Evolutionary conservation across 2,888 invertebrate genomes (phyloP).

Genomic region (Hypsopygia costalis): DNA sequence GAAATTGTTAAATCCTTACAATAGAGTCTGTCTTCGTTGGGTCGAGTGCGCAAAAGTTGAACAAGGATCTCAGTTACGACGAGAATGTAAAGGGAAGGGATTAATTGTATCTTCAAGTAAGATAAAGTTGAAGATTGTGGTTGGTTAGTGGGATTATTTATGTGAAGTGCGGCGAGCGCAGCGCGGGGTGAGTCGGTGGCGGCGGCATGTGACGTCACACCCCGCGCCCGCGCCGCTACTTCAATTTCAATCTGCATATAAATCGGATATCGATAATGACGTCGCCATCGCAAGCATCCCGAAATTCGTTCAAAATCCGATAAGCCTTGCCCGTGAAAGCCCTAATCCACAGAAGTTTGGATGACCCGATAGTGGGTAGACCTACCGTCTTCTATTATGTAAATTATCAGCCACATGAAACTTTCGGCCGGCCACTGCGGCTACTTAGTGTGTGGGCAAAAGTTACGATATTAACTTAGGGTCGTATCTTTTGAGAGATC

Average conservation of each 20-base stretch:
- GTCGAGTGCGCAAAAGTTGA: slow-evolving; percentile 72
- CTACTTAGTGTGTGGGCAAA: slow-evolving; percentile 64
- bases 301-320: slow-evolving; percentile 76
- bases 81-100: slow-evolving; percentile 55
- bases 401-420: slow-evolving; percentile 76
- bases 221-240: slow-evolving; percentile 44
- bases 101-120: slow-evolving; percentile 59
- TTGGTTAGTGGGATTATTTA: slow-evolving; percentile 49
- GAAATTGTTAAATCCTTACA: slow-evolving; percentile 75
- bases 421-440: slow-evolving; percentile 64
- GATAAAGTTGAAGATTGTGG: slow-evolving; percentile 51
- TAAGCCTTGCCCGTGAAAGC: slow-evolving; percentile 73
- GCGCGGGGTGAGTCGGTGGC: slow-evolving; percentile 20
- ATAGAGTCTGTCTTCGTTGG: slow-evolving; percentile 70
- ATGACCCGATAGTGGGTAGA: slow-evolving; percentile 75
- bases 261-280: slow-evolving; percentile 79
- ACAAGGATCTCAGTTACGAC: slow-evolving; percentile 58
- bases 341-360: slow-evolving; percentile 75
- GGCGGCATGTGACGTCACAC: slow-evolving; percentile 43
- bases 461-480: slow-evolving; percentile 68
- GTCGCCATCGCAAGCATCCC: slow-evolving; percentile 72
- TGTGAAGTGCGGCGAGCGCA: slow-evolving; percentile 32
- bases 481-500: slow-evolving; percentile 53
- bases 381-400: slow-evolving; percentile 77
- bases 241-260: slow-evolving; percentile 77